Percentiles rank a stretch among this genome's conserved stretches.
phyloP scores from a whole-genome alignment of 2,797 vertebrate genomes.

The Melopsittacus undulatus region DNA sequence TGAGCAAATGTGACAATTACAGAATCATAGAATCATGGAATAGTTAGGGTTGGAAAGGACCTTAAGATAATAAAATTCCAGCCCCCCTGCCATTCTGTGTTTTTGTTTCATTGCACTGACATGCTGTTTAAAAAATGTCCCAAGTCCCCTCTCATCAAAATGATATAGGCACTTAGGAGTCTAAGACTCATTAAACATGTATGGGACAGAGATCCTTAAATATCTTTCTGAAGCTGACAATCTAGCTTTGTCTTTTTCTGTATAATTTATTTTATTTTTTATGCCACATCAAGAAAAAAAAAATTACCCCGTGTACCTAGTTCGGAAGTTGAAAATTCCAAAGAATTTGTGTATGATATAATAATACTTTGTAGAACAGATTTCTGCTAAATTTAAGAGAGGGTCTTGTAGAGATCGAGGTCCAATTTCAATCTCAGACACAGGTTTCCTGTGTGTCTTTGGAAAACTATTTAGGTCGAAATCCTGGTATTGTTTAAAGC shows the following conservation, averaged over 20 bases:
- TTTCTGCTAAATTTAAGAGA: not conserved
- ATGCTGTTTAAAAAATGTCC: not conserved
- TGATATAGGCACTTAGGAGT: not conserved
- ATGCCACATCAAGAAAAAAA: not conserved
- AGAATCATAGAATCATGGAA: not conserved
- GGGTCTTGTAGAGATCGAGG: not conserved
- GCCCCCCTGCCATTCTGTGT: not conserved
- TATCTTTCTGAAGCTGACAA: not conserved
- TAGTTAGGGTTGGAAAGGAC: not conserved
- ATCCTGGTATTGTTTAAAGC: not conserved
- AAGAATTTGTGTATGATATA: not conserved
- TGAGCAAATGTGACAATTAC: not conserved
- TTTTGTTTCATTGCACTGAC: not conserved
- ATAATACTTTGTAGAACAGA: not conserved
- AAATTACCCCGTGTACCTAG: not conserved
- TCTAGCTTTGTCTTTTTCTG: not conserved
- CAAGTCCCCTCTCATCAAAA: not conserved
- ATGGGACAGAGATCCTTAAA: not conserved
- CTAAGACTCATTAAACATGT: not conserved
- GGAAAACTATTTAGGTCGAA: not conserved
- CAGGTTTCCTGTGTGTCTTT: not conserved
- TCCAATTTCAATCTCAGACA: not conserved
- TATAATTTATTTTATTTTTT: not conserved
- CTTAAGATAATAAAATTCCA: not conserved
- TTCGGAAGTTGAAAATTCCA: not conserved